Base-by-base conservation (phyloP, 2,888 invertebrate species). In the Luperina nickerlii region DNA sequence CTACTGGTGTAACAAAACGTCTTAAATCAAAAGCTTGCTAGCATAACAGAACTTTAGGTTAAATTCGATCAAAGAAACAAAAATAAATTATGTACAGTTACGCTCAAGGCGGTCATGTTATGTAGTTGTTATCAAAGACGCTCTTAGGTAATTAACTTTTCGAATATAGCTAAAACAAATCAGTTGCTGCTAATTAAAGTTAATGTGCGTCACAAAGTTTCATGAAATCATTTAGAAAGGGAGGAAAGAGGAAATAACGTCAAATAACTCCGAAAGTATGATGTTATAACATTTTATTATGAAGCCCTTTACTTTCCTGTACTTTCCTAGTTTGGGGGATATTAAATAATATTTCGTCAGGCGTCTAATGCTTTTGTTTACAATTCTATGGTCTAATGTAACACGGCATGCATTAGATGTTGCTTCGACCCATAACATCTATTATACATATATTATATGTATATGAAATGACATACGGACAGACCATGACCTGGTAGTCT, bases 131-230 rank as follows among this genome's bases (percentile, higher is more conserved):
- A n/a, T 11, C 27, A 13, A 57, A 66, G 32, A 54, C 66, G 38
- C 45, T 15, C 11, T 48, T 38, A 20, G 18, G 71, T 54, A 65
- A 8, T 18, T 5, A 76, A 65, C 51, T n/a, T 27, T 38, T 57
- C 9, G 8, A 57, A 71, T 2, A 63, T 7, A 57, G 27, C 48
- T 57, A 42, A 65, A 65, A 57, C 62, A 6, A 74, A 63, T 57
- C 60, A 54, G 38, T 57, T 5, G 8, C n/a, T 27, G 27, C 5
- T 27, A 51, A 79, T 79, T 27, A 51, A 20, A 57, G 8, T 72
- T 57, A 24, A 45, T 13, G 2, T 76, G 60, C 81, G 82, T 71
- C 82, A 70, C 38, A 45, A 38, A 54, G 45, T 71, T 71, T 13
- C 18, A 32, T 38, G 42, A 66, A 70, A 48, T 62, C 13, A 13